Evolutionary conservation across 2,797 vertebrate species (phyloP).

Genomic region (Paedocypris micromegethes): DNA sequence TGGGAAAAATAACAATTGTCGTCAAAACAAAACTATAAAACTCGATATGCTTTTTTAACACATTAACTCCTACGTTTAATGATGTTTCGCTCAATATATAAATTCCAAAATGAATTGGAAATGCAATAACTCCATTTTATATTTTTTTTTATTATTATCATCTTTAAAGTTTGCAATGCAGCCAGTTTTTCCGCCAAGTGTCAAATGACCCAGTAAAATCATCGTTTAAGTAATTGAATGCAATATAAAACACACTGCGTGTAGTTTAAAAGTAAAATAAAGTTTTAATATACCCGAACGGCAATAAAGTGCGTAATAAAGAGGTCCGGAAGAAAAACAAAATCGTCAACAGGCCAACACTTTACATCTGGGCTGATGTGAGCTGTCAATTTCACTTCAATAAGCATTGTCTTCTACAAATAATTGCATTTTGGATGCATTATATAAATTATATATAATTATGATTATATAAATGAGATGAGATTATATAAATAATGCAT

Average conservation of each 20-base stretch:
- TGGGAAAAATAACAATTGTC: too few relatives aligned
- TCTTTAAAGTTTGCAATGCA: background rate
- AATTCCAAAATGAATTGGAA: too few relatives aligned
- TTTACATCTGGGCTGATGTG: background rate
- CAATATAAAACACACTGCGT: background rate
- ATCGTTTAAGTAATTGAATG: background rate
- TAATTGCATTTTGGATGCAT: background rate
- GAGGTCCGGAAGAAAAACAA: background rate
- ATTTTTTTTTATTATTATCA: too few relatives aligned
- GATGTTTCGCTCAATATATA: too few relatives aligned
- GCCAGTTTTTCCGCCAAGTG: background rate
- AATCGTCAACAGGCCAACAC: background rate
- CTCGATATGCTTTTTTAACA: too few relatives aligned
- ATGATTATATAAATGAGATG: too few relatives aligned
- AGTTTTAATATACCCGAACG: background rate
- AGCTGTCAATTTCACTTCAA: too few relatives aligned
- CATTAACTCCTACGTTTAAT: too few relatives aligned
- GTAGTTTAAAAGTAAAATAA: background rate
- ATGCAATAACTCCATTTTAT: too few relatives aligned
- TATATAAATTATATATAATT: too few relatives aligned
- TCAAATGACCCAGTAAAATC: constrained; percentile 1
- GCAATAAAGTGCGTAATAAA: background rate
- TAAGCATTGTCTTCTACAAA: too few relatives aligned
- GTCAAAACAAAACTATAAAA: too few relatives aligned
- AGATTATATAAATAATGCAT: background rate